A percentile compares a stretch with the other conserved stretches of the same genome.
These are phyloP conservation scores for Oncopodura yosiiana DNA, from an alignment of 1,140 invertebrate species.

Conservation along the genomic window DNA sequence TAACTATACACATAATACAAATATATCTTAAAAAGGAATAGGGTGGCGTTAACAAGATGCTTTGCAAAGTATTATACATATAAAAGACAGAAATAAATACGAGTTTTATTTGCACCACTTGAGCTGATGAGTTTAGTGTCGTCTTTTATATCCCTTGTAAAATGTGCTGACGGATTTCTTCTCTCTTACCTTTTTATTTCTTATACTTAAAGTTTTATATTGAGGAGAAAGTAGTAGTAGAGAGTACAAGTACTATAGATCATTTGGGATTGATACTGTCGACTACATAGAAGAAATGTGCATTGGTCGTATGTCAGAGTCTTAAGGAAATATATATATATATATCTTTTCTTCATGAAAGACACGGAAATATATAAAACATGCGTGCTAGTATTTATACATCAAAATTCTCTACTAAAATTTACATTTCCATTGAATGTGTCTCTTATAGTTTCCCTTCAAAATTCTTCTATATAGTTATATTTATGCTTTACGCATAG, in stretches of 20 bases:
- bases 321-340: constrained; percentile 5
- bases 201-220: background rate
- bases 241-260: constrained; percentile 3
- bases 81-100: constrained; percentile 20
- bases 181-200: background rate
- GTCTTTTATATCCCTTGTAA: constrained; percentile 5
- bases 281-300: background rate
- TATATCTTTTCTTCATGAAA: background rate
- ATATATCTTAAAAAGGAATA: background rate
- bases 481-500: too few species aligned
- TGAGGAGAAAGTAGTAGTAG: background rate
- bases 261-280: constrained; percentile 25
- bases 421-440: too few species aligned
- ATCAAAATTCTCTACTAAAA: too few species aligned
- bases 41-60: constrained; percentile 5
- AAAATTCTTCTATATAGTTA: too few species aligned
- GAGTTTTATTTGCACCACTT: constrained; percentile 18
- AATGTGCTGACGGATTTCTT: background rate
- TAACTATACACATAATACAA: background rate
- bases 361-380: background rate
- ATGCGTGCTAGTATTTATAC: too few species aligned
- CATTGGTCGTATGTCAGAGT: too few species aligned
- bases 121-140: constrained; percentile 19
- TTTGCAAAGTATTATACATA: background rate
- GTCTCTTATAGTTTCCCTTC: too few species aligned